These are phyloP conservation scores for Eremobia ochroleuca DNA, from an alignment of 2,888 invertebrate species.

Conservation along the genomic window DNA sequence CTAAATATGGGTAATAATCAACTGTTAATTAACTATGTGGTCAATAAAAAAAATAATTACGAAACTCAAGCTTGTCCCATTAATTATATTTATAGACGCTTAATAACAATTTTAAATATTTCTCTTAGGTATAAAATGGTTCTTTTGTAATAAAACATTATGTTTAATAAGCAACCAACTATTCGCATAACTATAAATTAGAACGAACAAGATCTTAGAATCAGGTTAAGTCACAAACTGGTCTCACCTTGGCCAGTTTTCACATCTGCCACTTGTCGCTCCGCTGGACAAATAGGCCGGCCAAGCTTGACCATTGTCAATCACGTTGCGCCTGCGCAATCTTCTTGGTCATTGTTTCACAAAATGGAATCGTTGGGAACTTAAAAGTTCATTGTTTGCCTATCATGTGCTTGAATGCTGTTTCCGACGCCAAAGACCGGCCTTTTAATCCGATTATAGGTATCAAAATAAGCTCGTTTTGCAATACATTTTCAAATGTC, in stretches of 20 bases:
- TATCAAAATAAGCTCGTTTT: conserved; percentile 52
- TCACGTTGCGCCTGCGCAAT: conserved; percentile 69
- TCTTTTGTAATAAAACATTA: conserved; percentile 37
- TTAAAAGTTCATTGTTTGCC: conserved; percentile 53
- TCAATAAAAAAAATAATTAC: conserved; percentile 21
- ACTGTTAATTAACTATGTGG: conserved; percentile 25
- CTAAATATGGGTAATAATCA: conserved; percentile 34
- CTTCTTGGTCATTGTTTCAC: conserved; percentile 60
- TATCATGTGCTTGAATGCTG: conserved; percentile 44
- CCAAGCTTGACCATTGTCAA: conserved; percentile 83
- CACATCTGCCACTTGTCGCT: conserved; percentile 84
- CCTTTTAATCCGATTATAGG: conserved; percentile 50
- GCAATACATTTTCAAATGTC: conserved; percentile 58
- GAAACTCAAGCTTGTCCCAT: conserved; percentile 29
- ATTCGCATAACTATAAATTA: conserved; percentile 52
- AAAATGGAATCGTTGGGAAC: conserved; percentile 50
- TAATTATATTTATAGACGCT: conserved; percentile 47
- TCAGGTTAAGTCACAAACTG: conserved; percentile 69
- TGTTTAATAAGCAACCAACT: conserved; percentile 36
- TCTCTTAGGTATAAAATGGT: conserved; percentile 12
- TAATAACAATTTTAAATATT: conserved; percentile 45
- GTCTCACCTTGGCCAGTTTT: conserved; percentile 87
- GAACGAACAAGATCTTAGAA: conserved; percentile 55
- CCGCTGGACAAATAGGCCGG: conserved; percentile 83
- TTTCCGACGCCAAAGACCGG: conserved; percentile 47